phyloP scores from a whole-genome alignment of 2,113 vertebrate genomes.

The Atherinomorus stipes region DNA sequence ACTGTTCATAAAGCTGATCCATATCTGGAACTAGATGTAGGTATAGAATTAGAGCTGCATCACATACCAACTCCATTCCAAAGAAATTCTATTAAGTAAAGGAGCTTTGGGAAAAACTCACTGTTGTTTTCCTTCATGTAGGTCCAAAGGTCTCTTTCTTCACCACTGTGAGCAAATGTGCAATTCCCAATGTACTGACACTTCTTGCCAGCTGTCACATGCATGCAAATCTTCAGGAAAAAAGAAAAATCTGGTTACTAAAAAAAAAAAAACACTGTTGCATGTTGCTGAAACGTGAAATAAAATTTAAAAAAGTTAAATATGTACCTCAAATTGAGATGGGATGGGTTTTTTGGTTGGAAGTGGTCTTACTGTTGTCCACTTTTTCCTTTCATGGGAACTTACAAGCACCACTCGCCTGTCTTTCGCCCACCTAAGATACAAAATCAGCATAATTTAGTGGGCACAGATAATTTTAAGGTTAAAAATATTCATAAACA shows the following conservation, averaged over 20 bases:
- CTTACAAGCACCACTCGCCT: constrained; percentile 93
- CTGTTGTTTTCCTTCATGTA: constrained; percentile 98
- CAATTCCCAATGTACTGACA: constrained; percentile 97
- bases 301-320: neutral
- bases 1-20: constrained; percentile 96
- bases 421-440: constrained; percentile 94
- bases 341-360: constrained; percentile 97
- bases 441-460: constrained; percentile 2
- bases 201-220: constrained; percentile 94
- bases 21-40: constrained; percentile 91
- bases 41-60: neutral
- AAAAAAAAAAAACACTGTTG: neutral
- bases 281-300: neutral
- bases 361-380: constrained; percentile 93
- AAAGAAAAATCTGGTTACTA: neutral
- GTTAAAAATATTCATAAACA: neutral
- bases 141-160: constrained; percentile 97
- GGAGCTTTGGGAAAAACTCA: constrained; percentile 81
- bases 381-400: constrained; percentile 94
- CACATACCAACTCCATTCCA: neutral
- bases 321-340: constrained; percentile 95
- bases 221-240: constrained; percentile 90
- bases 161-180: constrained; percentile 95
- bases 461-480: neutral
- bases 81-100: neutral